These are phyloP conservation scores for Bettongia penicillata DNA, from an alignment of 2,113 vertebrate species.

Conservation along the genomic window DNA sequence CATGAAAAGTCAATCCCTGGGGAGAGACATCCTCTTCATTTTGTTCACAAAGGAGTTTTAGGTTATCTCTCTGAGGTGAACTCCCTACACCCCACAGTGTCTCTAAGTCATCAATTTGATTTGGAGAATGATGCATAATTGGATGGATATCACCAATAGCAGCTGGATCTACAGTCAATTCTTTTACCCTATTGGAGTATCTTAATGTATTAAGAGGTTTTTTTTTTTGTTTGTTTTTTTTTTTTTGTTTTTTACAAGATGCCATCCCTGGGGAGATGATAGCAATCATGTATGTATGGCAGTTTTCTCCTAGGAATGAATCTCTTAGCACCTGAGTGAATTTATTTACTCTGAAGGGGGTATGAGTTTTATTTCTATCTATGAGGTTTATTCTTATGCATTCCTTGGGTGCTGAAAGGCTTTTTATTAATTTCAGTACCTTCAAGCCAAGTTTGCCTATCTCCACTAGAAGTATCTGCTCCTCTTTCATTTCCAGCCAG, in stretches of 20 bases:
- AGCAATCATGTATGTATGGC: conserved; percentile 98
- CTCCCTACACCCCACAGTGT: conserved; percentile 96
- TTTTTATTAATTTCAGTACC: conserved; percentile 99
- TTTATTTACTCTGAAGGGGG: conserved; percentile 98
- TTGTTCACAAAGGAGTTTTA: conserved; percentile 99
- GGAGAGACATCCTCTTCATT: conserved; percentile 99
- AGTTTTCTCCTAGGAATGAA: conserved; percentile 98
- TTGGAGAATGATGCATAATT: conserved; percentile 87
- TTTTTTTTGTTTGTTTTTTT: no score
- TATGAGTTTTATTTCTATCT: conserved; percentile 97
- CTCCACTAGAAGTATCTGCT: conserved; percentile 95
- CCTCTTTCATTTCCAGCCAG: conserved; percentile 98
- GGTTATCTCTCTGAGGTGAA: conserved; percentile 97
- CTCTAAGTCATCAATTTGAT: conserved; percentile 95
- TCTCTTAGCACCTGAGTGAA: conserved; percentile 98
- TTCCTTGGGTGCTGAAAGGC: conserved; percentile 98
- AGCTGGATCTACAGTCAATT: conserved; percentile 88
- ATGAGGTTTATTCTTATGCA: conserved; percentile 92
- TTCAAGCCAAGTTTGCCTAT: conserved; percentile 96
- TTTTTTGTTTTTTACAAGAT: conserved; percentile 98
- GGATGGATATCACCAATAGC: conserved; percentile 85
- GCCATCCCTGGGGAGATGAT: conserved; percentile 99
- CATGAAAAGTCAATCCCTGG: conserved; percentile 96
- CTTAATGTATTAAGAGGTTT: conserved; percentile 93
- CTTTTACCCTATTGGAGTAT: conserved; percentile 98